A percentile compares a stretch with the other conserved stretches of the same genome.
Evolutionary conservation across 2,888 invertebrate species (phyloP).

Genomic region (Rotaria socialis): DNA sequence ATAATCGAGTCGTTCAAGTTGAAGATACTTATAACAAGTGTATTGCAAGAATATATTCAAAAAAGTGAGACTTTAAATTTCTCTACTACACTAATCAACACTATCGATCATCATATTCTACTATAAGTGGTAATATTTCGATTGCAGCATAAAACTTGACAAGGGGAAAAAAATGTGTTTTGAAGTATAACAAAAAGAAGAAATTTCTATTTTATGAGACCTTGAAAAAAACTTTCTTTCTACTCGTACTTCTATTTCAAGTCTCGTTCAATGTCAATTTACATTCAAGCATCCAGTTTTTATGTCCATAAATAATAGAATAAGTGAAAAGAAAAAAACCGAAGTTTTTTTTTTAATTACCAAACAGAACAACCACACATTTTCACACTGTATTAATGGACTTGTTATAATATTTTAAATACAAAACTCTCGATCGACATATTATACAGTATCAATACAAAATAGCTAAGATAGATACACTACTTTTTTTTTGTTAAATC

Average conservation of each 20-base stretch:
- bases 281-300: too few relatives aligned
- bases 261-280: too few relatives aligned
- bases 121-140: neutral
- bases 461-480: neutral
- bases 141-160: too few relatives aligned
- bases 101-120: neutral
- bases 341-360: neutral
- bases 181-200: too few relatives aligned
- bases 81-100: neutral
- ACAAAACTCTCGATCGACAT: neutral
- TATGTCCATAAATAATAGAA: too few relatives aligned
- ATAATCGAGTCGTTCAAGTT: neutral
- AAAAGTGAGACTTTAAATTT: neutral
- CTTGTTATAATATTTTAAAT: neutral
- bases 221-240: neutral
- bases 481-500: neutral
- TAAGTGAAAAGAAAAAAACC: neutral
- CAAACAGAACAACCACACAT: neutral
- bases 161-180: too few relatives aligned
- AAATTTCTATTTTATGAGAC: too few relatives aligned
- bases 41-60: neutral
- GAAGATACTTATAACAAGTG: neutral
- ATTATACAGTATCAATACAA: neutral
- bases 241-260: too few relatives aligned
- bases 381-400: neutral